A percentile compares a stretch with the other conserved stretches of the same genome.
Evolutionary conservation across 2,113 vertebrate genomes (phyloP).

Genomic region (Erythrocercus mccallii): DNA sequence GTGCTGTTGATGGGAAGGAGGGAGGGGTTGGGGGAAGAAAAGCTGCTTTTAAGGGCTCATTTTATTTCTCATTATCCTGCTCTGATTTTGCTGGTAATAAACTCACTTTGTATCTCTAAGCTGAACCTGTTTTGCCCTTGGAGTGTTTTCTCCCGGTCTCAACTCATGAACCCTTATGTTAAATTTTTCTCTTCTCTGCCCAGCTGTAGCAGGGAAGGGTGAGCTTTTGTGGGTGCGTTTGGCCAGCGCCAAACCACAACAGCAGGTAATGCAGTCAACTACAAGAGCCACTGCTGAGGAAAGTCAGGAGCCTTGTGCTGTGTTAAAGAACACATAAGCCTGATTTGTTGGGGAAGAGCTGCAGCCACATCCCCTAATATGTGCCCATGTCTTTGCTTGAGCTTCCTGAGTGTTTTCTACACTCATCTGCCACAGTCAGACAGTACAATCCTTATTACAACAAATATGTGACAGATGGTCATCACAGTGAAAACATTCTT

Average conservation of each 20-base stretch:
- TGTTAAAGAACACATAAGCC: fast-evolving
- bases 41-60: background rate
- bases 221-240: fast-evolving
- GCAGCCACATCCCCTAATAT: background rate
- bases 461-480: background rate
- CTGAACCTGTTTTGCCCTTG: background rate
- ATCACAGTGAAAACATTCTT: background rate
- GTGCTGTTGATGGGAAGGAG: fast-evolving
- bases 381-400: background rate
- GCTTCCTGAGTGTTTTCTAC: background rate
- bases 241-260: background rate
- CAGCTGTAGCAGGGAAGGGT: background rate
- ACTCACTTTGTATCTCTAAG: background rate
- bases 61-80: background rate
- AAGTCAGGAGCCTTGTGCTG: background rate
- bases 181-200: background rate
- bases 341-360: background rate
- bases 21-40: background rate
- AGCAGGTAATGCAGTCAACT: background rate
- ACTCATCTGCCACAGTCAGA: background rate
- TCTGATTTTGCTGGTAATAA: background rate
- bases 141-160: background rate
- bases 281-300: background rate
- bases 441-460: background rate
- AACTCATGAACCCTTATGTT: background rate